Evolutionary conservation across 2,888 invertebrate genomes (phyloP).

Genomic region (Shargacucullia verbasci): DNA sequence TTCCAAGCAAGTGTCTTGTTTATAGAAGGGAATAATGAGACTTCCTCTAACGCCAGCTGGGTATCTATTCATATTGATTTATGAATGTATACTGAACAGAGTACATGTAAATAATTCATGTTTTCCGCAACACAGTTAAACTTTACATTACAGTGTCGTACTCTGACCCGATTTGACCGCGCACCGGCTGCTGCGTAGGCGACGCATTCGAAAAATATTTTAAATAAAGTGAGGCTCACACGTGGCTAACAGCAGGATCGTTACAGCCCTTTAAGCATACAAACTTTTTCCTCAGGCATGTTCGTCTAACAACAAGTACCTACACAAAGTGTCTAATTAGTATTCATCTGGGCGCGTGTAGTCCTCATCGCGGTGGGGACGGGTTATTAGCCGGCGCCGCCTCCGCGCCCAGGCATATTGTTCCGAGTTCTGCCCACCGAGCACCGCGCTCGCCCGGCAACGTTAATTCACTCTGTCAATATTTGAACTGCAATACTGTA

Average conservation of each 20-base stretch:
- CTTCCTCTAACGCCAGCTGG: constrained; percentile 11
- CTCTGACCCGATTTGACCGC: constrained; percentile 30
- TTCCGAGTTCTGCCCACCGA: constrained; percentile 85
- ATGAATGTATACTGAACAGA: constrained; percentile 26
- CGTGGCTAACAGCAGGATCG: constrained; percentile 35
- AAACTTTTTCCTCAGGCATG: constrained; percentile 57
- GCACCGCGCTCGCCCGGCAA: constrained; percentile 81
- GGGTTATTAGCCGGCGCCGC: constrained; percentile 89
- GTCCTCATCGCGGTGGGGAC: constrained; percentile 88
- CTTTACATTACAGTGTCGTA: constrained; percentile 17
- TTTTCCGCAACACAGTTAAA: constrained; percentile 36
- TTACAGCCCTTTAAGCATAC: constrained; percentile 50
- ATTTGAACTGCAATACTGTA: constrained; percentile 77
- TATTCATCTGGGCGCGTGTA: constrained; percentile 88
- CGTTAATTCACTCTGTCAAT: constrained; percentile 81
- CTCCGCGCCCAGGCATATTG: constrained; percentile 88
- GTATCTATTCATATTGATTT: constrained; percentile 31
- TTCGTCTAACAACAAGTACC: constrained; percentile 69
- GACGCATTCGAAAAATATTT: constrained; percentile 18
- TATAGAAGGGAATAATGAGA: constrained; percentile 12
- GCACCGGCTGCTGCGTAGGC: constrained; percentile 25
- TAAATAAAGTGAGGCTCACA: constrained; percentile 24
- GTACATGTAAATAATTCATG: constrained; percentile 30
- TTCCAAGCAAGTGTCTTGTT: constrained; percentile 8
- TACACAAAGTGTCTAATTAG: constrained; percentile 85